Evolutionary conservation across 2,113 vertebrate species (phyloP), one percentile per base, ranked within the genome.

Genomic region (Athene cunicularia): DNA sequence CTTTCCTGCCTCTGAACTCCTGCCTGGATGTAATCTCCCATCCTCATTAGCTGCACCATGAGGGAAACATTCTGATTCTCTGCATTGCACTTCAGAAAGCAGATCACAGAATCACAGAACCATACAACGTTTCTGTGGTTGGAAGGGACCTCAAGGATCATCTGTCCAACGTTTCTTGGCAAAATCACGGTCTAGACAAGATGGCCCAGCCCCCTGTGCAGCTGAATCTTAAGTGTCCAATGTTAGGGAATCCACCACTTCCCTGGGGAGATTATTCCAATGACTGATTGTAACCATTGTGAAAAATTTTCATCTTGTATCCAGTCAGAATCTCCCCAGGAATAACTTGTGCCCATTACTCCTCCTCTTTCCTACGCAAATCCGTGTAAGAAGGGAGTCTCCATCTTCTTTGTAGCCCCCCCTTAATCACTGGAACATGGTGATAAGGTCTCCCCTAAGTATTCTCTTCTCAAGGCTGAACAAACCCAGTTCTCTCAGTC

Each of bases 1-100:
- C 86, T 83, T 96, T 75, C 75, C 89, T 80, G 66, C 63, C 90
- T 60, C 94, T 68, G 79, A 58, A 74, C 77, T 80, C 88, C 82
- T 33, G 59, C 91, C 82, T 21, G 68, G n/a, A 72, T 84, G 79
- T 76, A 84, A 39, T 91, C 90, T 72, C 58, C 70, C 23, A 6
- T 66, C 55, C 33, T 43, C 26, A 5, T 50, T 41, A 43, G 21
- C 52, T 26, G 9, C 30, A 43, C 8, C 8, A 2, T 50, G 58
- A 85, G 35, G 81, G 47, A 77, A 47, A 12, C 3, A 0, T 24
- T 33, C 41, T n/a, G 49, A 30, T 50, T 66, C 33, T 55, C 56
- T 80, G 41, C 37, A 9, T 37, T 49, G 26, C 6, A 10, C 53
- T 50, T 50, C 9, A 20, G 24, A 49, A 52, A 35, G 39, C 56